Evolutionary conservation across 2,888 invertebrate species (phyloP), one percentile per base, ranked within the genome.

Genomic region (Diarsia rubi): DNA sequence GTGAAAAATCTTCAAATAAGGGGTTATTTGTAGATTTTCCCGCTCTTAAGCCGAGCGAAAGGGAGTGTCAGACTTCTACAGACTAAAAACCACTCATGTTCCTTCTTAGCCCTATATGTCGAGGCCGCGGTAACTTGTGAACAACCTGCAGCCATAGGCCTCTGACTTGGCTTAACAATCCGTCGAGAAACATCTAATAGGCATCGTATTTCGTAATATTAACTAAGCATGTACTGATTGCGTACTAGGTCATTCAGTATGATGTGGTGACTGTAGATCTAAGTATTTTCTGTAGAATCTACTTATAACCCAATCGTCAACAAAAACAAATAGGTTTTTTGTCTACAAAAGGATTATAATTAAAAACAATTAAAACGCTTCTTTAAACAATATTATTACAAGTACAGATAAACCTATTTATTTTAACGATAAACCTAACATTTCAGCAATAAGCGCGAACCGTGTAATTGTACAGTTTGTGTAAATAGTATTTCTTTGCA

Each of bases 401-500:
- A 27, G 52, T 47, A 62, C 24, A 71, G 21, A 54, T 66, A 78
- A 62, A 66, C 54, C 24, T 62, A 42, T 45, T 62, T 57, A 78
- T 16, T 68, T 8, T 62, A 57, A 72, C 75, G 45, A 57, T 72
- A 66, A 73, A 57, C 27, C 44, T 9, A 45, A 47, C 21, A 59
- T 78, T 82, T 69, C 19, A 72, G 69, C 60, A 71, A 65, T 31
- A 73, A 64, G n/a, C 49, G 42, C 69, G 37, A 63, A 2, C 57
- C 72, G 37, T 73, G 54, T 82, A 75, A 79, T 75, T 83, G 79
- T 69, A 37, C 21, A 54, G 67, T 72, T 73, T 78, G 73, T 72
- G 79, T 54, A 75, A 82, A 82, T 73, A 71, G 49, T 57, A 83
- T 66, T 79, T 82, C 70, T 79, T 79, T 63, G 57, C 60, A 69